Evolutionary conservation across 1,140 invertebrate genomes (phyloP).

Genomic region (Bombus polaris): DNA sequence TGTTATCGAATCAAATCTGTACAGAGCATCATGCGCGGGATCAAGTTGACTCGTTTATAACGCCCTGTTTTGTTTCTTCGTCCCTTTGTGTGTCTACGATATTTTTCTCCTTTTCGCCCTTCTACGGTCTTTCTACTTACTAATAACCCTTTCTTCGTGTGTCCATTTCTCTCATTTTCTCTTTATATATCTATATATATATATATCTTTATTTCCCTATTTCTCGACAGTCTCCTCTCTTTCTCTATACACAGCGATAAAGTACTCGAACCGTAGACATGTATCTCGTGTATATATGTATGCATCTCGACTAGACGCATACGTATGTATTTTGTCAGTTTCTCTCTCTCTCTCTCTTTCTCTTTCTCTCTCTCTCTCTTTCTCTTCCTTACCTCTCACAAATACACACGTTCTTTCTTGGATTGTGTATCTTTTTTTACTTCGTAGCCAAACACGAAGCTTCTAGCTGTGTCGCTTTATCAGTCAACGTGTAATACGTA

Average conservation of each 20-base stretch:
- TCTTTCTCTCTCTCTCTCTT: not conserved
- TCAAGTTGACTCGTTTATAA: slow-evolving; percentile 17
- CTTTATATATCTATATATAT: not conserved
- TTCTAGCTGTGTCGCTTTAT: slow-evolving; percentile 80
- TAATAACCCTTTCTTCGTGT: not conserved
- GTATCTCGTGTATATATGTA: slow-evolving; percentile 37
- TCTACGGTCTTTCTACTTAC: not conserved
- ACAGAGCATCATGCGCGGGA: slow-evolving; percentile 23
- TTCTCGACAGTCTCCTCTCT: not conserved
- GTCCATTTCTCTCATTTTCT: not conserved
- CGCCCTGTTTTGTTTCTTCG: slow-evolving; percentile 41
- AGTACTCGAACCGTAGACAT: slow-evolving; percentile 25
- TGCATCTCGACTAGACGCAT: slow-evolving; percentile 39
- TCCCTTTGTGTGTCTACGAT: slow-evolving; percentile 4
- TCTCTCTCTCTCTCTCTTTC: not conserved
- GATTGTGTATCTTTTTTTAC: slow-evolving; percentile 58
- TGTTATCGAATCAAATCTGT: slow-evolving; percentile 10
- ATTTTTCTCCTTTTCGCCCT: not conserved
- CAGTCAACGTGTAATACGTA: slow-evolving; percentile 71
- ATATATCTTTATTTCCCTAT: not conserved
- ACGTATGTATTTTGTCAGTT: slow-evolving; percentile 24
- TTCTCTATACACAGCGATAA: slow-evolving; percentile 9
- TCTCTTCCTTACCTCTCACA: slow-evolving; percentile 29
- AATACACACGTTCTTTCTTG: slow-evolving; percentile 54
- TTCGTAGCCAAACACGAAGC: slow-evolving; percentile 76